Evolutionary conservation across 2,888 invertebrate species (phyloP).

Genomic region (Euzophera pinguis): DNA sequence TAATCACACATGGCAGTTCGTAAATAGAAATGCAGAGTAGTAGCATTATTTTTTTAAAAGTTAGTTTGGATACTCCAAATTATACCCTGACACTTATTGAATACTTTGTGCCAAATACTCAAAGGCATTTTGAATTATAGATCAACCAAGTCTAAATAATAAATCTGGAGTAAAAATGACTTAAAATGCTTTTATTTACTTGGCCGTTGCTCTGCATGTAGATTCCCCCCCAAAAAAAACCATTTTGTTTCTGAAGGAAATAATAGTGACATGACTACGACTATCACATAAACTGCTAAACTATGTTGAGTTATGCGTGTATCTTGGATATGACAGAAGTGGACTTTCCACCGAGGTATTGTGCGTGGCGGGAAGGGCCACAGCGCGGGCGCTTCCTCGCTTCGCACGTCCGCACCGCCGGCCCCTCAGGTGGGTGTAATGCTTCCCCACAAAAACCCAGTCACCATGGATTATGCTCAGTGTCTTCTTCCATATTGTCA

Average conservation of each 20-base stretch:
- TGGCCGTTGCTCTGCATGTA: constrained; percentile 38
- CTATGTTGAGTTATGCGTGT: constrained; percentile 40
- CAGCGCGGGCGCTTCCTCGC: constrained; percentile 72
- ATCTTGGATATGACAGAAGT: constrained; percentile 82
- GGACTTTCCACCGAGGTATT: constrained; percentile 89
- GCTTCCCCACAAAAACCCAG: constrained; percentile 40
- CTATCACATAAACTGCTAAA: background rate
- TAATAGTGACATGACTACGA: constrained; percentile 4
- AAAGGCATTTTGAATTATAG: too few relatives aligned
- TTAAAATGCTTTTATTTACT: too few relatives aligned
- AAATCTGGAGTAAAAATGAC: too few relatives aligned
- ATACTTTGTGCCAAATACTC: too few relatives aligned
- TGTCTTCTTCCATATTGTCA: constrained; percentile 50
- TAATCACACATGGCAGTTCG: constrained; percentile 32
- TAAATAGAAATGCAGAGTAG: constrained; percentile 69
- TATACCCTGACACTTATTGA: background rate
- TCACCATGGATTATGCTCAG: constrained; percentile 46
- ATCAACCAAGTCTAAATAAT: too few relatives aligned
- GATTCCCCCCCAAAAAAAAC: constrained; percentile 21
- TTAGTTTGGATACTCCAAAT: constrained; percentile 9
- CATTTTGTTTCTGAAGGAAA: background rate
- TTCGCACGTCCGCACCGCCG: constrained; percentile 63
- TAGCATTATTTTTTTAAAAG: constrained; percentile 13
- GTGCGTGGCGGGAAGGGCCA: constrained; percentile 84
- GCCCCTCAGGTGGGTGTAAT: constrained; percentile 78